These are phyloP conservation scores for Ladona fulva DNA, from an alignment of 1,140 invertebrate species.

Conservation along the genomic window DNA sequence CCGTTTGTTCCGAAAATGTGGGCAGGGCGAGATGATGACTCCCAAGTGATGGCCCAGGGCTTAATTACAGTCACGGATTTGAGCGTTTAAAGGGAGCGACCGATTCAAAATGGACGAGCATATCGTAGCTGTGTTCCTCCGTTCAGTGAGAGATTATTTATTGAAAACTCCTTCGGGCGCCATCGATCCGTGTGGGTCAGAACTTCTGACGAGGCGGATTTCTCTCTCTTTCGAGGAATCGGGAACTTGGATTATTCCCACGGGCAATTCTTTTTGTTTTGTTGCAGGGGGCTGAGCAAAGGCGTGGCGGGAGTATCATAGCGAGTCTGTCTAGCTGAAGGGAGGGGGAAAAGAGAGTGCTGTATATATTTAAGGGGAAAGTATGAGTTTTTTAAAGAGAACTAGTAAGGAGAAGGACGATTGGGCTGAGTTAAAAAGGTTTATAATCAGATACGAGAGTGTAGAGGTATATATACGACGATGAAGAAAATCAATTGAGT, in stretches of 20 bases:
- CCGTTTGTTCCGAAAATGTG: no score
- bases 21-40: neutral
- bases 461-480: no score
- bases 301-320: no score
- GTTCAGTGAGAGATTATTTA: neutral
- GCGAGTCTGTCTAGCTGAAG: no score
- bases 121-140: neutral
- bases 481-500: no score
- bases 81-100: neutral
- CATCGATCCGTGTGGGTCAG: neutral
- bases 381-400: no score
- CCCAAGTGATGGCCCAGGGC: neutral
- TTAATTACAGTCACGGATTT: neutral
- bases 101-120: neutral
- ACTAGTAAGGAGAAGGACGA: no score
- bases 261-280: neutral
- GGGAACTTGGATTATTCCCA: neutral
- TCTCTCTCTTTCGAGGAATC: neutral
- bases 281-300: no score
- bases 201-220: conserved; percentile 3
- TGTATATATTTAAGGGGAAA: no score
- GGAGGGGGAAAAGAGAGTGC: no score
- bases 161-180: conserved; percentile 2
- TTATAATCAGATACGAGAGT: no score
- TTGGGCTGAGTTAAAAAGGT: no score